Percentiles rank a stretch among this genome's conserved stretches.
These are phyloP conservation scores for Simalia tracyae DNA, from an alignment of 2,797 vertebrate genomes.

Conservation along the genomic window DNA sequence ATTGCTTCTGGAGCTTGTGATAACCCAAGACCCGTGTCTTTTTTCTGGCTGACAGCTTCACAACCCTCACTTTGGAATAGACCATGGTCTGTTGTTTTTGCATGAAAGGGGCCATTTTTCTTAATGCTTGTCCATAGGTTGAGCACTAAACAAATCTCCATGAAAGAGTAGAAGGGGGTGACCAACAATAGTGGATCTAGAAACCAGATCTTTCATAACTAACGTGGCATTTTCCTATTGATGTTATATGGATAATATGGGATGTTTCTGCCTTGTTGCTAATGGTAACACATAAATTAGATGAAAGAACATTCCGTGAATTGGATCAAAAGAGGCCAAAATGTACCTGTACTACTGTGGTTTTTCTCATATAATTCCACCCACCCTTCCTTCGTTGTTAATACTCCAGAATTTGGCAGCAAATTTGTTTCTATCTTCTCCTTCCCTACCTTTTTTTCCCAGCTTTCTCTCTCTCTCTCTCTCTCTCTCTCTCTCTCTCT, in stretches of 20 bases:
- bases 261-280: neutral
- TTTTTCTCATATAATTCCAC: neutral
- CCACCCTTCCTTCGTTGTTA: neutral
- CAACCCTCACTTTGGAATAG: neutral
- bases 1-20: constrained; percentile 50
- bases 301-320: neutral
- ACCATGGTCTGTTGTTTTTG: neutral
- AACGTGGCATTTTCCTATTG: neutral
- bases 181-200: neutral
- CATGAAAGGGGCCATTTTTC: neutral
- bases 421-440: too few relatives aligned
- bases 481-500: too few relatives aligned
- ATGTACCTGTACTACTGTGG: neutral
- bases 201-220: neutral
- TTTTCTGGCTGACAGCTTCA: neutral
- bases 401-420: neutral
- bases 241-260: neutral
- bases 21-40: neutral
- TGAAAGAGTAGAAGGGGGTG: neutral
- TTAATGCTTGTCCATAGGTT: neutral
- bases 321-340: neutral
- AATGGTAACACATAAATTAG: neutral
- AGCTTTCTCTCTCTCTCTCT: too few relatives aligned
- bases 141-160: neutral
- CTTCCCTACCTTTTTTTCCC: too few relatives aligned